Base-by-base conservation (phyloP, 2,797 vertebrate genomes). In the Australoheros facetus region DNA sequence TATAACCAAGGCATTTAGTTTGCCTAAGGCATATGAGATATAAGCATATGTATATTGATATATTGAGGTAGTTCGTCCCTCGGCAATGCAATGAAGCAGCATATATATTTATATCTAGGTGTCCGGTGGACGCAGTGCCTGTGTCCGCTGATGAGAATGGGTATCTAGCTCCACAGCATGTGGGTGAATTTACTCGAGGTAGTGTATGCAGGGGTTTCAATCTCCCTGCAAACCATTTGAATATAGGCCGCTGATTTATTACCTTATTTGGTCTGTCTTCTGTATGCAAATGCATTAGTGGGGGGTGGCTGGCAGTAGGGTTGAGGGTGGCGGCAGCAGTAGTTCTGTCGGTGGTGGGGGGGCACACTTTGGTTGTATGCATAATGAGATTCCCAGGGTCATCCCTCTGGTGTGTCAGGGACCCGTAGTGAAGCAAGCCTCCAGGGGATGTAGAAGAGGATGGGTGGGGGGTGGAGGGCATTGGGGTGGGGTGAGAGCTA, bases 251-350 rank as follows among this genome's bases (percentile, higher is more conserved):
- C 94, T 96, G 95, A 96, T 96, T 96, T 96, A 96, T 96, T 95
- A 94, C 95, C 94, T 95, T 96, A 95, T 96, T 96, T 95, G 95
- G 94, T 95, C 94, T 95, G 95, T 95, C 95, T 95, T 96, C 94
- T 95, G 94, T 95, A 96, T 96, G 95, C 94, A 96, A 96, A 96
- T 96, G 93, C 88, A 59, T 80, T 89, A 88, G 93, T 90, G 85
- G 87, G 90, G 80, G 87, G 78, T 16, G 81, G 74, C 71, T 80
- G 82, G 85, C 56, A 26, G 85, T 79, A 51, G 81, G 91, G 87
- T 83, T 88, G 87, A 82, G 85, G 89, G 82, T 89, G 83, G 88
- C 12, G 81, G 87, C 39, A 64, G 83, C n/a, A 37, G 73, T 87
- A 88, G 89, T 78, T 85, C 76, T 82, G 83, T 77, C 87, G 85